Conservation (phyloP, 2,797 vertebrate genomes). For the Novumbra hubbsi region DNA sequence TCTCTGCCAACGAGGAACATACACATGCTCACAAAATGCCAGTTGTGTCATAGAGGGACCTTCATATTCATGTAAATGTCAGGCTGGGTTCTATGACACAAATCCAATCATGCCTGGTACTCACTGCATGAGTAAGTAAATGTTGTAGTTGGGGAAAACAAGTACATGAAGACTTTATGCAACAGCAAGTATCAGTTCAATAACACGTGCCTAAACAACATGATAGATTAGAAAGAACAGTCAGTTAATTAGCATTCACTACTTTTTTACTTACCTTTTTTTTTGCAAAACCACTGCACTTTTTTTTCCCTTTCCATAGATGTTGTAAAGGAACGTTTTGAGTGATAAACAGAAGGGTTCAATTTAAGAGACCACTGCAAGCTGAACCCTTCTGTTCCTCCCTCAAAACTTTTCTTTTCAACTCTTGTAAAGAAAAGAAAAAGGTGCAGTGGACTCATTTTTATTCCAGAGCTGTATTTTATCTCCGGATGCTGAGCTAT, state of each 20-base stretch:
- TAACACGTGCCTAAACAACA: neutral
- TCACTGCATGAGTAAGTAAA: constrained; percentile 21
- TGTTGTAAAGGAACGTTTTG: too few relatives aligned
- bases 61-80: constrained; percentile 19
- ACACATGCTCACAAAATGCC: constrained; percentile 17
- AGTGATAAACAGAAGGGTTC: too few relatives aligned
- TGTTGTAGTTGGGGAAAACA: neutral
- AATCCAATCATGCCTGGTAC: constrained; percentile 17
- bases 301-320: too few relatives aligned
- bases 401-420: too few relatives aligned
- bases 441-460: too few relatives aligned
- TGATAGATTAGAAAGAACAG: neutral
- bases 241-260: neutral
- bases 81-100: neutral
- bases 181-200: neutral
- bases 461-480: too few relatives aligned
- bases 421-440: too few relatives aligned
- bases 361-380: too few relatives aligned
- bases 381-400: too few relatives aligned
- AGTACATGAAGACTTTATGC: neutral
- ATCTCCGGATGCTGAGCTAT: neutral
- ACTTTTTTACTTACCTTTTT: neutral
- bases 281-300: too few relatives aligned
- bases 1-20: constrained; percentile 10
- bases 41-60: constrained; percentile 15